Evolutionary conservation across 2,888 invertebrate genomes (phyloP).

Genomic region (Aphodius sticticus): DNA sequence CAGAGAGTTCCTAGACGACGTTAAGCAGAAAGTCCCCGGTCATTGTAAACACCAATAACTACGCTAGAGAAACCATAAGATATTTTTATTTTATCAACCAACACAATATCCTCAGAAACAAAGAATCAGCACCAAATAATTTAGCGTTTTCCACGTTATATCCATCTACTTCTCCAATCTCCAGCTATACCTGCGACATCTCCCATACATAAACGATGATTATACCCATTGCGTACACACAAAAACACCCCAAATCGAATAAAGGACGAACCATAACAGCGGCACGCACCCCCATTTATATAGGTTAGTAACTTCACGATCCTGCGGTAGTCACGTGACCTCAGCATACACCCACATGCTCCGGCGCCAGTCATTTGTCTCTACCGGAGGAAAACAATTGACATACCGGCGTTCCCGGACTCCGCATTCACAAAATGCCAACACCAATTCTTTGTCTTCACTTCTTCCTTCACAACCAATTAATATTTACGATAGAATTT

Average conservation of each 20-base stretch:
- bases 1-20: too few relatives aligned
- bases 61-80: too few relatives aligned
- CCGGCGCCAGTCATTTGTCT: slow-evolving; percentile 15
- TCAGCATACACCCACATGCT: slow-evolving; percentile 27
- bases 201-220: not conserved
- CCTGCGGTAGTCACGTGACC: slow-evolving; percentile 33
- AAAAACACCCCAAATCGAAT: not conserved
- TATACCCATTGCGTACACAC: not conserved
- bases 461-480: not conserved
- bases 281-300: not conserved
- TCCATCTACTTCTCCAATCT: too few relatives aligned
- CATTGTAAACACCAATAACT: too few relatives aligned
- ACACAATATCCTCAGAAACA: too few relatives aligned
- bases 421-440: not conserved
- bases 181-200: not conserved
- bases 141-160: too few relatives aligned
- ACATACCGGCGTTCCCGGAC: not conserved
- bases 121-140: too few relatives aligned
- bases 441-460: not conserved
- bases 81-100: too few relatives aligned
- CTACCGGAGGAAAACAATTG: slow-evolving; percentile 14
- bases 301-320: slow-evolving; percentile 18
- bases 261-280: not conserved
- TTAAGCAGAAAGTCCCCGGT: too few relatives aligned
- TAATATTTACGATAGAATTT: not conserved